Percentiles rank a stretch among this genome's conserved stretches.
Evolutionary conservation across 2,113 vertebrate genomes (phyloP).

Genomic region (Phalacrocorax aristotelis): DNA sequence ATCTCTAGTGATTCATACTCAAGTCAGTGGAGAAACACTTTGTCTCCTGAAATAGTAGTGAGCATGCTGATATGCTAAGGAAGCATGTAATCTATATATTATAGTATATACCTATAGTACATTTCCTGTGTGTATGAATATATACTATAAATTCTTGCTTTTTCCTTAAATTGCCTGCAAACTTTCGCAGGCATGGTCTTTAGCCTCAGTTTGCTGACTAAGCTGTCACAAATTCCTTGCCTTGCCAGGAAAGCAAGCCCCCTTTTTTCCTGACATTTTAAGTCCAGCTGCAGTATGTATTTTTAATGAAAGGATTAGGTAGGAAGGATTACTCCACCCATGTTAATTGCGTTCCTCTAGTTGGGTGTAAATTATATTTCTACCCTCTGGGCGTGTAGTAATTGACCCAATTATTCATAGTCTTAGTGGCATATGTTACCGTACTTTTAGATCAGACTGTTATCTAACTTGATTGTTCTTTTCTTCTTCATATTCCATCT

Average conservation of each 20-base stretch:
- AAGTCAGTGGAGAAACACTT: neutral
- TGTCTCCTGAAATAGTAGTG: neutral
- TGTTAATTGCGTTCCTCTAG: constrained; percentile 37
- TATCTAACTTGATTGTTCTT: constrained; percentile 24
- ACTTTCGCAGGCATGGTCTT: neutral
- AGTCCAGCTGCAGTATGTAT: constrained; percentile 25
- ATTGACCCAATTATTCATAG: constrained; percentile 35
- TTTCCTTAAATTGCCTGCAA: neutral
- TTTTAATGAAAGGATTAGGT: constrained; percentile 54
- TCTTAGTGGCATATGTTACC: neutral
- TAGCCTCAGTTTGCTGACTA: neutral
- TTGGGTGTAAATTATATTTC: constrained; percentile 33
- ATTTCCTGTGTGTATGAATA: neutral
- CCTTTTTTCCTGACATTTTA: neutral
- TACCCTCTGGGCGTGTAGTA: constrained; percentile 1
- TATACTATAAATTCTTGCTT: neutral
- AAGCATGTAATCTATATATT: neutral
- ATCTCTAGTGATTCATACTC: neutral
- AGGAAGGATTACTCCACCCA: constrained; percentile 58
- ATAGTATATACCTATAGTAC: neutral
- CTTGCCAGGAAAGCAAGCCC: neutral
- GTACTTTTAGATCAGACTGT: constrained; percentile 7
- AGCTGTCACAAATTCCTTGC: neutral
- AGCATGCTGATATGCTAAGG: neutral
- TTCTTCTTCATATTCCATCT: neutral